A percentile compares a stretch with the other conserved stretches of the same genome.
Conservation (phyloP, 1,140 invertebrate species). For the Papilio aristodemus region DNA sequence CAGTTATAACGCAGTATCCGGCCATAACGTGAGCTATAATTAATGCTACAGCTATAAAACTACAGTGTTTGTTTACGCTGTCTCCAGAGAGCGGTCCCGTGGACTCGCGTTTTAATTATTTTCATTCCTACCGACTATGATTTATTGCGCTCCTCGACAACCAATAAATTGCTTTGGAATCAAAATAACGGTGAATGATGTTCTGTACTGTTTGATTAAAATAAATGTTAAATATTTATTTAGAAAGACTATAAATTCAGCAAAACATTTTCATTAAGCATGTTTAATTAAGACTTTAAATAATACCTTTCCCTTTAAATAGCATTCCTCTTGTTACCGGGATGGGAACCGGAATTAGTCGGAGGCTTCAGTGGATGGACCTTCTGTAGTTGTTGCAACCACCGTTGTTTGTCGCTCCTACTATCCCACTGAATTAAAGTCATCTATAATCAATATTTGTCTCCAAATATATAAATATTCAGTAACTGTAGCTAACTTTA, state of each 20-base stretch:
- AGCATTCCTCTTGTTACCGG: neutral
- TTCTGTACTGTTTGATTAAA: conserved; percentile 1
- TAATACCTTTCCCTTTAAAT: neutral
- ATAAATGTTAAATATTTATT: neutral
- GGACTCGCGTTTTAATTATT: conserved; percentile 26
- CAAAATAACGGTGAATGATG: conserved; percentile 21
- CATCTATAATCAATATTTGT: too few relatives aligned
- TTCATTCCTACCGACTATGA: conserved; percentile 18
- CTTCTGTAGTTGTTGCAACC: too few relatives aligned
- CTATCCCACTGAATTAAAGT: too few relatives aligned
- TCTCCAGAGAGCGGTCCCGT: conserved; percentile 23
- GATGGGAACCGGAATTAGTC: neutral
- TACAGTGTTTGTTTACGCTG: conserved; percentile 40
- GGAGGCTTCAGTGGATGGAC: too few relatives aligned
- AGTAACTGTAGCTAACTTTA: too few relatives aligned
- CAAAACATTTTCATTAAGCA: neutral
- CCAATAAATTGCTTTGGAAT: conserved; percentile 22
- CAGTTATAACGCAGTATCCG: conserved; percentile 48
- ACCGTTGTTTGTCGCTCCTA: too few relatives aligned
- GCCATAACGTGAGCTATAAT: conserved; percentile 47
- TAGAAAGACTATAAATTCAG: neutral
- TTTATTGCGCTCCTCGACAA: conserved; percentile 24
- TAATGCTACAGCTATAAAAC: conserved; percentile 47
- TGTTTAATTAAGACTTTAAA: neutral
- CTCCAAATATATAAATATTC: too few relatives aligned